These are phyloP conservation scores for Eriocheir sinensis DNA, from an alignment of 1,140 invertebrate species.

Conservation along the genomic window DNA sequence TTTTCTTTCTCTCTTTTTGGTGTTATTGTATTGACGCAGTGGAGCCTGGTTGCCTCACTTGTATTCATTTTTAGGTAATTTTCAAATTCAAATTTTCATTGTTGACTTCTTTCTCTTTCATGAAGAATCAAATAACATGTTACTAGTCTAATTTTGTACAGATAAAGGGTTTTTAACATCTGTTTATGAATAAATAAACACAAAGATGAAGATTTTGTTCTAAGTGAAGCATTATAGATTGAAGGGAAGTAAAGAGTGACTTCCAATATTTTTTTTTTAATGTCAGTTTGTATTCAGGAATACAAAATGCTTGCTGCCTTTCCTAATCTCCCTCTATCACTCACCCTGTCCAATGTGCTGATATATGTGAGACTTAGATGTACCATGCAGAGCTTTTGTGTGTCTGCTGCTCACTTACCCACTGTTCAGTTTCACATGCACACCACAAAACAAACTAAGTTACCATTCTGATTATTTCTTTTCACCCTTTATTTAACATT, in stretches of 20 bases:
- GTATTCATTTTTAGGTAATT: no score
- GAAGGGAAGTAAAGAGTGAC: background rate
- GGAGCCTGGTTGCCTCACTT: no score
- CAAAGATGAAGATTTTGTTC: no score
- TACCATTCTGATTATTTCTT: background rate
- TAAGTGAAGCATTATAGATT: no score
- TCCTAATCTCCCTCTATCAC: background rate
- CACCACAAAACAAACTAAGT: background rate
- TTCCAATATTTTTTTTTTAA: background rate
- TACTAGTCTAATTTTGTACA: no score
- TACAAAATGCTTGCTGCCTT: background rate
- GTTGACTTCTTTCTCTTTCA: no score
- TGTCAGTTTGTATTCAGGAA: background rate
- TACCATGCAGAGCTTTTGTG: background rate
- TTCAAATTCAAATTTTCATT: no score
- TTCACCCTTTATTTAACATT: background rate
- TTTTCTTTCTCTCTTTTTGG: background rate
- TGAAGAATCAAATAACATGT: no score
- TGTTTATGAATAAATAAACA: no score
- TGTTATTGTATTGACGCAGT: no score
- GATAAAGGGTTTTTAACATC: no score
- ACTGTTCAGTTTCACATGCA: background rate
- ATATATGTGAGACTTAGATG: background rate
- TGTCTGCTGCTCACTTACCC: background rate
- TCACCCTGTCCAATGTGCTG: no score